Base-by-base conservation (phyloP, 2,113 vertebrate genomes). In the Tretioscincus oriximinensis region DNA sequence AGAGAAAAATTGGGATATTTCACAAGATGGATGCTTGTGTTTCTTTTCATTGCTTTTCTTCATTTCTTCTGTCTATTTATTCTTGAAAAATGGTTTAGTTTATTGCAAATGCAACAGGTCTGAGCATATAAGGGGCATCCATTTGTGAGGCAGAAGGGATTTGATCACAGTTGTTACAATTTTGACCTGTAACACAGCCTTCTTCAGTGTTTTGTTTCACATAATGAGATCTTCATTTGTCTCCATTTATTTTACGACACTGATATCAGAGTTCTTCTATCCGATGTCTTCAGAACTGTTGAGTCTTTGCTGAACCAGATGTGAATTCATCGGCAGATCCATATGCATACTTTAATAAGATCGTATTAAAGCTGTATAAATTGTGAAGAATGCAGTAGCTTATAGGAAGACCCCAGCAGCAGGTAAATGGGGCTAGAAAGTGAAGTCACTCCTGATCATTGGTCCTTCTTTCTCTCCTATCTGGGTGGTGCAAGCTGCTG, bases 1-100 rank as follows among this genome's bases (percentile, higher is more conserved):
- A 80, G 69, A 80, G 69, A 80, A 80, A n/a, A 80, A 80, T 80
- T 64, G 78, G 58, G 29, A 64, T 73, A 45, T n/a, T 80, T 80
- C 60, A 64, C n/a, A 80, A 80, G 78, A 72, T 79, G 18, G 35
- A 79, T 79, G 68, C 31, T 71, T 68, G 61, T 71, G 58, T 73
- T 80, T 80, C 78, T 80, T 73, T 73, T 58, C 58, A 80, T 80
- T 73, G 78, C 78, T 70, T 47, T 64, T 64, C n/a, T 80, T 51
- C 69, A 12, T 72, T 73, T 49, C 9, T 71, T 72, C 64, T 73
- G 69, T 49, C 68, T 80, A 69, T 58, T 72, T 80, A 80, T 80
- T 61, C 58, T 80, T 64, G 41, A 35, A 49, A 80, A 80, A 80
- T 80, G 58, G 78, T 80, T 78, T 80, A 69, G 64, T 79, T 71